These are phyloP conservation scores for Neolamprologus falcicula DNA, from an alignment of 2,113 vertebrate species.

Conservation along the genomic window DNA sequence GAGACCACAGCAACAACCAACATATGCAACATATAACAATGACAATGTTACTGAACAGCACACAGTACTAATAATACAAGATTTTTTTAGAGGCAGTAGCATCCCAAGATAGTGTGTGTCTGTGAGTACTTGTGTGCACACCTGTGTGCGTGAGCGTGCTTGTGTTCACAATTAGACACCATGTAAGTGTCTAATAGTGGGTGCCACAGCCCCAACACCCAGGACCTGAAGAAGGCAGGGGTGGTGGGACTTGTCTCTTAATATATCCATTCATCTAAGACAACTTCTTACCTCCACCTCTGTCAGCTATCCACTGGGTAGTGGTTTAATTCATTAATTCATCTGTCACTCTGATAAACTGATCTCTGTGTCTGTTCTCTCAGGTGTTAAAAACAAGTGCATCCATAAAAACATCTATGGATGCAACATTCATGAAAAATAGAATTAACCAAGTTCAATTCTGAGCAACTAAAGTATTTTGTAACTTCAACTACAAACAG, in stretches of 20 bases:
- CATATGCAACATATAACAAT: neutral
- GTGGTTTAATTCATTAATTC: neutral
- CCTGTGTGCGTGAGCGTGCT: accelerated
- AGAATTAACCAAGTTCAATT: neutral
- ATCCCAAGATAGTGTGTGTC: neutral
- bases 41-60: neutral
- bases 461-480: neutral
- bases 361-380: neutral
- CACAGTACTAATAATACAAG: neutral
- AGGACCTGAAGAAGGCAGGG: neutral
- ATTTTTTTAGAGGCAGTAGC: neutral
- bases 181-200: neutral
- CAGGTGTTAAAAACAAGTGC: neutral
- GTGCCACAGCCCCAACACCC: neutral
- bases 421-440: neutral
- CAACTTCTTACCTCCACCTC: neutral
- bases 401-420: neutral
- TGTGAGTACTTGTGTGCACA: neutral
- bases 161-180: neutral
- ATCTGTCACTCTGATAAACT: neutral
- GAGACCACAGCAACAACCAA: accelerated
- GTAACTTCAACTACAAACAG: neutral
- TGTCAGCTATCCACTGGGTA: neutral
- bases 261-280: neutral
- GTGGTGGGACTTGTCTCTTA: neutral